Evolutionary conservation across 2,797 vertebrate genomes (phyloP).

Genomic region (Spea hammondii): DNA sequence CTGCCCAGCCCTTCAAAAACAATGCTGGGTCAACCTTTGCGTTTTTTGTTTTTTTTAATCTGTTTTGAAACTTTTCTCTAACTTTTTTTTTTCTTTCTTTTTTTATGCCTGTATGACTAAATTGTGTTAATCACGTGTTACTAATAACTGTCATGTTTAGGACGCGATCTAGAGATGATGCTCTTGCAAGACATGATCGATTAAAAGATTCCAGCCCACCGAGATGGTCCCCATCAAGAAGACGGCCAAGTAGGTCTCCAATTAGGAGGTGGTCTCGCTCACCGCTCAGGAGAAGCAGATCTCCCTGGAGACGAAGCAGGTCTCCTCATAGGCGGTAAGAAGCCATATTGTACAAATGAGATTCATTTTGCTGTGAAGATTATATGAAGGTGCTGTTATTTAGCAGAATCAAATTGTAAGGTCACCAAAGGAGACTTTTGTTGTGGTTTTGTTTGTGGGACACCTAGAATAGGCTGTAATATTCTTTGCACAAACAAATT

Average conservation of each 20-base stretch:
- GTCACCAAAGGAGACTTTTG: too few relatives aligned
- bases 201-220: constrained; percentile 82
- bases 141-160: constrained; percentile 61
- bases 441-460: too few relatives aligned
- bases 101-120: background rate
- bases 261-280: constrained; percentile 84
- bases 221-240: constrained; percentile 76
- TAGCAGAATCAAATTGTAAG: too few relatives aligned
- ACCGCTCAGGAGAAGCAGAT: constrained; percentile 84
- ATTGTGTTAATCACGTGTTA: too few relatives aligned
- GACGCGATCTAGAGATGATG: constrained; percentile 80
- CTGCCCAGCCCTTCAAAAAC: too few relatives aligned
- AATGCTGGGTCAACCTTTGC: too few relatives aligned
- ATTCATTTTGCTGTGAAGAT: too few relatives aligned
- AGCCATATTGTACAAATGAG: background rate
- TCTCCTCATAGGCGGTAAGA: constrained; percentile 73
- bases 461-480: too few relatives aligned
- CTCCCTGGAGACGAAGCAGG: constrained; percentile 77
- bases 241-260: constrained; percentile 86
- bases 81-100: constrained; percentile 47
- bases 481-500: too few relatives aligned
- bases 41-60: constrained; percentile 28
- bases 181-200: constrained; percentile 64
- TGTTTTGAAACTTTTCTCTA: constrained; percentile 2
- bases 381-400: too few relatives aligned